phyloP scores from a whole-genome alignment of 2,888 invertebrate species.

The Nephrotoma guestfalica region DNA sequence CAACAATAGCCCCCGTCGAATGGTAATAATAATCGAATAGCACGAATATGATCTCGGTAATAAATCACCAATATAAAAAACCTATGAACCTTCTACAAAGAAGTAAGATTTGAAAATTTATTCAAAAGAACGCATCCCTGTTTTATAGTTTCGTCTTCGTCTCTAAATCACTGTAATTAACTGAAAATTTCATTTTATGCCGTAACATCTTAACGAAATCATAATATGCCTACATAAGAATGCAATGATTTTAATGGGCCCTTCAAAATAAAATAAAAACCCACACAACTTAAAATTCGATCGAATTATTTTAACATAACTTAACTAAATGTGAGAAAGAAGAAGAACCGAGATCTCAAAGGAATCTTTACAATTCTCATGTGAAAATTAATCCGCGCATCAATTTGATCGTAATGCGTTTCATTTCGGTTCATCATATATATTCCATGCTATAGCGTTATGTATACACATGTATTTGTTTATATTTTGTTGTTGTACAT shows the following conservation, averaged over 20 bases:
- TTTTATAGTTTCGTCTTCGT: background rate
- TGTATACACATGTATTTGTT: background rate
- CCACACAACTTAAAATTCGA: background rate
- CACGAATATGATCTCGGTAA: background rate
- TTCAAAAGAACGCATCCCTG: background rate
- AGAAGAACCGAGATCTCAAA: background rate
- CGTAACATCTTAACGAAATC: background rate
- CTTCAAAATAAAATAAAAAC: background rate
- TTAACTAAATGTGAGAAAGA: background rate
- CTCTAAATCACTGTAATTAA: background rate
- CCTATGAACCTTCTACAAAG: background rate
- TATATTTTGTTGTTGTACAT: background rate
- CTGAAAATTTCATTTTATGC: background rate
- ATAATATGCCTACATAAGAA: background rate
- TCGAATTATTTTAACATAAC: background rate
- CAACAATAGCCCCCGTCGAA: background rate
- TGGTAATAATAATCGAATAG: background rate
- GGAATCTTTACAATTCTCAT: background rate
- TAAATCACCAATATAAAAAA: background rate
- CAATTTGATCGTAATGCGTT: background rate
- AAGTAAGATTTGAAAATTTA: background rate
- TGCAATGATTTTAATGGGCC: background rate
- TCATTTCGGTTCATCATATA: background rate
- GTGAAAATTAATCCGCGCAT: background rate
- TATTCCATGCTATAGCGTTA: background rate